Base-by-base conservation (phyloP, 1,140 invertebrate genomes). In the Papilio polyxenes region DNA sequence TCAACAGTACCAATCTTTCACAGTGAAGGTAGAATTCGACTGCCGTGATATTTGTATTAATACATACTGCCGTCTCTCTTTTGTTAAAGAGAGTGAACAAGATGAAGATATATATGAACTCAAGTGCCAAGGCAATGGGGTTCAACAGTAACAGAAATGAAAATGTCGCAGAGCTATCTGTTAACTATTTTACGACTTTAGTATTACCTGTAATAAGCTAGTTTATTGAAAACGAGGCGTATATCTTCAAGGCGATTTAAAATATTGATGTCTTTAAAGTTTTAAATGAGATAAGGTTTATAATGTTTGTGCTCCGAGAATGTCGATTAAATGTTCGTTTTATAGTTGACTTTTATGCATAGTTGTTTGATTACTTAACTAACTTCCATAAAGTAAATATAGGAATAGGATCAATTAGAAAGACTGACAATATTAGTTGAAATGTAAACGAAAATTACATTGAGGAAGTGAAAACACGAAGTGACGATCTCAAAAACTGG, bases 191-290 rank as follows among this genome's bases (percentile, higher is more conserved):
- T 75, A 76, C 23, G 4, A 49, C 48, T 76, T 76, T 15, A 51
- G 20, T 76, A 51, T 76, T 53, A 53, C 23, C 23, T 53, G 44
- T 76, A 76, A 76, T 76, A 51, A 76, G 44, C 2, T 48, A 8
- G 40, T 53, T 76, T 76, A 76, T 76, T 76, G 49, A 76, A 76
- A 15, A 51, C 49, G 20, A 76, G 49, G 75, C 44, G 49, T 53
- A 76, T 76, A 76, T 76, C 44, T 76, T 76, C 6, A 23, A 20
- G 49, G 10, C 48, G 10, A 69, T 31, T 69, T 69, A 69, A 69
- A 69, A 69, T 69, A 69, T 69, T 49, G 75, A 31, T 76, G 75
- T 53, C 75, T 76, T 76, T 76, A 49, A 76, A 2, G 75, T 31
- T 76, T 51, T 51, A 76, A 31, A 76, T 76, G 48, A 76, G 23